These are phyloP conservation scores for Cairina moschata DNA, from an alignment of 2,113 vertebrate genomes.

Conservation along the genomic window DNA sequence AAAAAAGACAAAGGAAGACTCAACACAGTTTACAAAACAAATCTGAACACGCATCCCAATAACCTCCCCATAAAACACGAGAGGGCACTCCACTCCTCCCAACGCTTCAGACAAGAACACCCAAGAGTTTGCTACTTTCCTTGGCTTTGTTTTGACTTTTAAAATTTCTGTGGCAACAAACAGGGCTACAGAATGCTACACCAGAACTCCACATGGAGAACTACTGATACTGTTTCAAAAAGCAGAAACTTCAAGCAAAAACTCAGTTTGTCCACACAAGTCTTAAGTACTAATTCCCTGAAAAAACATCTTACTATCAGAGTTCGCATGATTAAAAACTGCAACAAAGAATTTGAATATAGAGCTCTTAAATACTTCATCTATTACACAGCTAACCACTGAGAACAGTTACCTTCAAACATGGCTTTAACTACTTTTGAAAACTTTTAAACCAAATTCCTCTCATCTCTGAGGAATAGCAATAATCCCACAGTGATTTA, in stretches of 20 bases:
- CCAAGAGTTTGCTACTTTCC: not conserved
- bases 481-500: not conserved
- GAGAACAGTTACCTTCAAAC: not conserved
- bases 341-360: not conserved
- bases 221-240: not conserved
- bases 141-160: not conserved
- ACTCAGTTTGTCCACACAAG: not conserved
- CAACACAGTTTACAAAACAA: not conserved
- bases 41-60: not conserved
- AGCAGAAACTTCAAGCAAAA: not conserved
- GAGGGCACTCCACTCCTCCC: not conserved
- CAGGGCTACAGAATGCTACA: accelerated
- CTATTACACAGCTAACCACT: not conserved
- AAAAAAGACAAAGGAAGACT: not conserved
- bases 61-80: not conserved
- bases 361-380: not conserved
- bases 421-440: not conserved
- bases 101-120: not conserved
- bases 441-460: not conserved
- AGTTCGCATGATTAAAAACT: not conserved
- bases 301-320: not conserved
- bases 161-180: not conserved
- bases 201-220: not conserved
- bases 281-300: not conserved
- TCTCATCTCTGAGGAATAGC: not conserved